These are phyloP conservation scores for Pycnomerus fuliginosus DNA, from an alignment of 2,888 invertebrate genomes.

Conservation along the genomic window DNA sequence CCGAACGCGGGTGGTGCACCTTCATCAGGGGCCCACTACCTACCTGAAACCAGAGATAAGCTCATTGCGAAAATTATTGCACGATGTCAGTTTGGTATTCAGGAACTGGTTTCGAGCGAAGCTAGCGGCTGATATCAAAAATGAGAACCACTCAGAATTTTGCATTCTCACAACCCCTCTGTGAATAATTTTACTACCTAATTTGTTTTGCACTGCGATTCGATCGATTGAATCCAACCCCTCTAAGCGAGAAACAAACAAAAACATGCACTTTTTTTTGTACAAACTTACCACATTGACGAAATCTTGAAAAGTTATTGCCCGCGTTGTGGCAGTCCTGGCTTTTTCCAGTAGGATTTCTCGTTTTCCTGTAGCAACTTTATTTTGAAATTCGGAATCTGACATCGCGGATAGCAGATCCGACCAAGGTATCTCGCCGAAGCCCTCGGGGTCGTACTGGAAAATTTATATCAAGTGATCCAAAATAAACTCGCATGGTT, in stretches of 20 bases:
- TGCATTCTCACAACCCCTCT: no score
- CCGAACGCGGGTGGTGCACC: constrained; percentile 51
- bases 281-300: constrained; percentile 88
- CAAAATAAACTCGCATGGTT: no score
- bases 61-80: constrained; percentile 29
- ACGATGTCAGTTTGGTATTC: no score
- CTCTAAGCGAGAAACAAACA: background rate
- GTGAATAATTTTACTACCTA: no score
- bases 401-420: constrained; percentile 77
- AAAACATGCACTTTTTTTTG: background rate
- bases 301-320: constrained; percentile 91
- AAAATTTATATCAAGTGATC: no score
- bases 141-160: no score
- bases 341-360: constrained; percentile 71
- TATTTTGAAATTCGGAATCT: constrained; percentile 48
- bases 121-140: no score
- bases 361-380: constrained; percentile 49
- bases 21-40: constrained; percentile 46
- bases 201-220: no score
- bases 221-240: background rate
- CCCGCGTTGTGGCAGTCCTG: constrained; percentile 67
- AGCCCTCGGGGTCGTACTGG: constrained; percentile 90
- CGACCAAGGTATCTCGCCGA: constrained; percentile 87
- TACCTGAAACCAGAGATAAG: constrained; percentile 40
- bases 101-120: no score